Evolutionary conservation across 2,888 invertebrate species (phyloP), one percentile per base, ranked within the genome.

Genomic region (Caenorhabditis virilis): DNA sequence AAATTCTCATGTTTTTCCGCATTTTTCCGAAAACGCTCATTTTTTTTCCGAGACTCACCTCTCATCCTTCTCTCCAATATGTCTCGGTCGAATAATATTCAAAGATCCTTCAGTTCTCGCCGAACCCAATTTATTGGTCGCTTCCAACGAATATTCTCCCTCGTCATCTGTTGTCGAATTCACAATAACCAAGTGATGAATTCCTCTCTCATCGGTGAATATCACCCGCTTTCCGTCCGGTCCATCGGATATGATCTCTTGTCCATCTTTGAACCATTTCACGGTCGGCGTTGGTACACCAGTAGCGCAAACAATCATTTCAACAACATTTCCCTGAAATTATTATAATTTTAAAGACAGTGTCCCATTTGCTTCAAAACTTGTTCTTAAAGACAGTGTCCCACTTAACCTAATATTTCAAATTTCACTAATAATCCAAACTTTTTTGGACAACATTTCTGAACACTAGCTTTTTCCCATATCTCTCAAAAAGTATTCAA

Each of bases 241-340:
- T n/a, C 77, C 77, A 25, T 78, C 79, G 11, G 78, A 68, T 13
- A 63, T 52, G 9, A 82, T 56, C 33, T 82, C 79, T 49, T 75
- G 61, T 39, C 78, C 80, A 65, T 82, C 73, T 57, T 79, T 80
- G 50, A 78, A 81, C 86, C 86, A 86, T 55, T 78, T 78, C 35
- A 86, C 80, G 3, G 80, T 83, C 23, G 85, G 85, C 16, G 74
- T 78, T 11, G 85, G 85, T 45, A 72, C 72, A 27, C 85, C 85
- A 2, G 75, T 75, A 7, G 85, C 81, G 60, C 79, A 77, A 59
- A 85, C 84, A 63, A 83, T 79, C 74, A 86, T 79, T 41, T 82
- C 80, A n/a, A 84, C 83, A 25, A 82, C 70, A 42, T 70, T 74
- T 43, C 83, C 83, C 76, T 82, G 74, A 2, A 42, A 23, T 9